Evolutionary conservation across 2,113 vertebrate genomes (phyloP).

Genomic region (Odontophorus gujanensis): DNA sequence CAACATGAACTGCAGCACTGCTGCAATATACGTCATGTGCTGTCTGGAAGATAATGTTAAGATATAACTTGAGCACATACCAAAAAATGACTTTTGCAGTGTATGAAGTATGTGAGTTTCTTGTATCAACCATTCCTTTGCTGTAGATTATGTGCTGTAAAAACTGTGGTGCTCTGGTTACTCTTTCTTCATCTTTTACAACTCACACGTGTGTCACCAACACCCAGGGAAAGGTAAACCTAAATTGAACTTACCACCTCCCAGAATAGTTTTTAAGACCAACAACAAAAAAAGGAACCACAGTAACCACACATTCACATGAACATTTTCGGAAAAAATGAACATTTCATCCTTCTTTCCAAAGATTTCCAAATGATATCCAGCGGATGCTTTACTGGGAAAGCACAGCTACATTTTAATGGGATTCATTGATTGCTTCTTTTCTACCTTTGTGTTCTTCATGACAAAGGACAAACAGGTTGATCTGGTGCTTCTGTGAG

Average conservation of each 20-base stretch:
- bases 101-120: not conserved
- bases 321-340: not conserved
- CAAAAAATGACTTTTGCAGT: not conserved
- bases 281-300: not conserved
- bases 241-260: not conserved
- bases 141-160: not conserved
- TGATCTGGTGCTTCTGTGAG: not conserved
- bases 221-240: not conserved
- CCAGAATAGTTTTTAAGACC: not conserved
- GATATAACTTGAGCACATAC: accelerated
- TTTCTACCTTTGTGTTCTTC: not conserved
- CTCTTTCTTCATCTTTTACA: not conserved
- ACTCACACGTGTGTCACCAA: not conserved
- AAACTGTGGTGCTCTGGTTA: not conserved
- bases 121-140: not conserved
- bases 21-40: accelerated
- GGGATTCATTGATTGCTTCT: accelerated
- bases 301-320: not conserved
- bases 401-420: not conserved
- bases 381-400: not conserved
- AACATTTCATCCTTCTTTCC: not conserved
- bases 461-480: not conserved
- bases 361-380: not conserved
- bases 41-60: not conserved
- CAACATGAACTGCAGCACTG: accelerated